These are phyloP conservation scores for Batillaria attramentaria DNA, from an alignment of 1,140 invertebrate species.

Conservation along the genomic window DNA sequence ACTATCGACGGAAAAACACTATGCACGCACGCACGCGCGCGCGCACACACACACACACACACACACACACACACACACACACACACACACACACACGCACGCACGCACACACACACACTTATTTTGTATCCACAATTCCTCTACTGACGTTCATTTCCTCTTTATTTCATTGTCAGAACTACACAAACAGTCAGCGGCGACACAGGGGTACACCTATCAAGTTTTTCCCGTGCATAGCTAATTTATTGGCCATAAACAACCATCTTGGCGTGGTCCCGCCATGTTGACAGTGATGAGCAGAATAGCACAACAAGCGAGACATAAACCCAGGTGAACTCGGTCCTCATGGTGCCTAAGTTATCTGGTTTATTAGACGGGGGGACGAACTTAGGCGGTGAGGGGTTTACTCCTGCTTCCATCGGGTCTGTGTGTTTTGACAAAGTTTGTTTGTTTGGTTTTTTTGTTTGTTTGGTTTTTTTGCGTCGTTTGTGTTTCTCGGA, in stretches of 20 bases:
- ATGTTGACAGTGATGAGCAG: neutral
- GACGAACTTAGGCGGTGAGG: neutral
- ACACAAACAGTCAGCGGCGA: neutral
- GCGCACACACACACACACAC: constrained; percentile 9
- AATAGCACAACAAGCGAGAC: too few species aligned
- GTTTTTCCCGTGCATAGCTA: neutral
- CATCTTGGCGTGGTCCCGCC: neutral
- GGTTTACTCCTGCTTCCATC: neutral
- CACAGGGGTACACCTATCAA: neutral
- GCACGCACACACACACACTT: neutral
- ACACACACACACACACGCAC: neutral
- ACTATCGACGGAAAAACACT: too few species aligned
- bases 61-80: constrained; percentile 7
- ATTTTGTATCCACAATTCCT: too few species aligned
- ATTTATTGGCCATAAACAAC: neutral
- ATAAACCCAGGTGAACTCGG: too few species aligned
- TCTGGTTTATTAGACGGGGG: neutral
- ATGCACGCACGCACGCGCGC: too few species aligned
- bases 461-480: neutral
- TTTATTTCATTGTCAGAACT: too few species aligned
- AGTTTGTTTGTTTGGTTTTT: neutral
- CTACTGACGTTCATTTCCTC: too few species aligned
- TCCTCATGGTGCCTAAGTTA: neutral
- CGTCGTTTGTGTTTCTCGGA: neutral
- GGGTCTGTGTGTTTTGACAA: neutral